A percentile compares a stretch with the other conserved stretches of the same genome.
Evolutionary conservation across 2,797 vertebrate genomes (phyloP).

Genomic region (Poecilia gillii): DNA sequence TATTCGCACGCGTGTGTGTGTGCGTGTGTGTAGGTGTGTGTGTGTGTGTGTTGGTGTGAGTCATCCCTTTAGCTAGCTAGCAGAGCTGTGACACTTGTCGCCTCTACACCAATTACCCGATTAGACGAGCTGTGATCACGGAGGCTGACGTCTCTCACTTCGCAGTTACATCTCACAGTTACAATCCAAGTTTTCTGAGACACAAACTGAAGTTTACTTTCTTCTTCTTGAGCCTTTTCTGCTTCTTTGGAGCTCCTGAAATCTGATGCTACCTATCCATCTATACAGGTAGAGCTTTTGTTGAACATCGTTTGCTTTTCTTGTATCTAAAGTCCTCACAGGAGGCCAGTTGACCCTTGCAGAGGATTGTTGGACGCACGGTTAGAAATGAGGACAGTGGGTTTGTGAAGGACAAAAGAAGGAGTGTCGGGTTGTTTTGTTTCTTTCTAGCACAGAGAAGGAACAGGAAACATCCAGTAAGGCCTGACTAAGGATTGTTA

Average conservation of each 20-base stretch:
- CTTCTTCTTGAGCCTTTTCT: background rate
- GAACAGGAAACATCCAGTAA: background rate
- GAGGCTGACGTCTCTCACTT: background rate
- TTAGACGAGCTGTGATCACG: slow-evolving; percentile 9
- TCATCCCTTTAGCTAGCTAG: slow-evolving; percentile 41
- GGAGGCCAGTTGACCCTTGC: background rate
- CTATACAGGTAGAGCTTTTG: background rate
- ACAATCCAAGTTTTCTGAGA: background rate
- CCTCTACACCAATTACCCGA: slow-evolving; percentile 29
- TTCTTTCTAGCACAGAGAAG: background rate
- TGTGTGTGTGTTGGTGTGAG: slow-evolving; percentile 10
- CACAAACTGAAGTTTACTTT: background rate
- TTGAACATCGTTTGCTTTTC: background rate
- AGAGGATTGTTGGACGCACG: background rate
- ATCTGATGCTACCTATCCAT: background rate
- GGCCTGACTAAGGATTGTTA: background rate
- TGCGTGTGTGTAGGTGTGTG: background rate
- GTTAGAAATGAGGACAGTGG: background rate
- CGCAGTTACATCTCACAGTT: background rate
- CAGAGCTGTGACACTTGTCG: slow-evolving; percentile 18
- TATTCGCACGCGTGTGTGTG: no score
- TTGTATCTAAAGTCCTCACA: background rate
- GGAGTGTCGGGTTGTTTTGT: background rate
- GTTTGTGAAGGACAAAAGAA: background rate
- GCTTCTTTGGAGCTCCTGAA: background rate